phyloP scores from a whole-genome alignment of 2,888 invertebrate species.

The Acanthacorydalis orientalis region DNA sequence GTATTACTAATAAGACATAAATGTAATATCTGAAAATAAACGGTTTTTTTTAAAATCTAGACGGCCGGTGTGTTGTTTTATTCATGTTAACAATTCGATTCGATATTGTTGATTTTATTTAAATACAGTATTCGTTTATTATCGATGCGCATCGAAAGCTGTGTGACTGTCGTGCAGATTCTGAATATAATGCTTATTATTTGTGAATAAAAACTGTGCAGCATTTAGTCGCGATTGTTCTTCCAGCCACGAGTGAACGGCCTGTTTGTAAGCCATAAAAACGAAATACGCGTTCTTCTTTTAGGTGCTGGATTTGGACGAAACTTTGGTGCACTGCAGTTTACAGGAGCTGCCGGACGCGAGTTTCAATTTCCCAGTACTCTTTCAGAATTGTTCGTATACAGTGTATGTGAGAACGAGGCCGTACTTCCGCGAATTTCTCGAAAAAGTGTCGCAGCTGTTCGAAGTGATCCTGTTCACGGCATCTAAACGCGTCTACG shows the following conservation, averaged over 20 bases:
- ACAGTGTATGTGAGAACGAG: constrained; percentile 74
- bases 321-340: constrained; percentile 91
- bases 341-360: constrained; percentile 83
- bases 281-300: constrained; percentile 15
- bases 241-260: constrained; percentile 25
- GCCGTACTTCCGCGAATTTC: constrained; percentile 81
- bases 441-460: constrained; percentile 43
- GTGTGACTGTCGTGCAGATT: no score
- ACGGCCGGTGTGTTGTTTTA: no score
- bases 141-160: no score
- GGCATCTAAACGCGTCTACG: constrained; percentile 89
- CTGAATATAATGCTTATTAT: no score
- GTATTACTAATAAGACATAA: no score
- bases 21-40: no score
- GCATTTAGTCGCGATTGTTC: no score
- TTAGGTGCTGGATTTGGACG: constrained; percentile 48
- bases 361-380: constrained; percentile 83
- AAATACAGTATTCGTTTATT: no score
- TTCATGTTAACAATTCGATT: no score
- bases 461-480: constrained; percentile 74
- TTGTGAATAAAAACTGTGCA: no score
- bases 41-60: no score
- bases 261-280: neutral
- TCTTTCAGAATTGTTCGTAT: constrained; percentile 82
- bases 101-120: no score